These are phyloP conservation scores for Gibbula magus DNA, from an alignment of 2,888 invertebrate genomes.

Conservation along the genomic window DNA sequence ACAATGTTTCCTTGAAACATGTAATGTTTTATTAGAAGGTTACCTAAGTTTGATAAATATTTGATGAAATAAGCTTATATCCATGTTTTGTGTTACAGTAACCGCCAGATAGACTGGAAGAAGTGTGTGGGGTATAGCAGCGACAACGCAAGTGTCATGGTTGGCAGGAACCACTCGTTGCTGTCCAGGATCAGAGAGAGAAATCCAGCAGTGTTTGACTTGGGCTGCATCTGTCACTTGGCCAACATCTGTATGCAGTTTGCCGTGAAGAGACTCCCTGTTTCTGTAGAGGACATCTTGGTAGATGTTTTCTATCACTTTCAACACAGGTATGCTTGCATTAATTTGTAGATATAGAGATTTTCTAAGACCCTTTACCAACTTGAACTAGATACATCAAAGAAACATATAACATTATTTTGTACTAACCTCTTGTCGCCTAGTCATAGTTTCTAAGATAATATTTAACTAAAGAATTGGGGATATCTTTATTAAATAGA, in stretches of 20 bases:
- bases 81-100: background rate
- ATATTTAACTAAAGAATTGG: no score
- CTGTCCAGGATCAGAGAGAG: slow-evolving; percentile 12
- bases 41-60: no score
- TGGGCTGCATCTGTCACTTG: slow-evolving; percentile 13
- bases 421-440: no score
- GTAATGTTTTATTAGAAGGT: no score
- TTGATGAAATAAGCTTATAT: no score
- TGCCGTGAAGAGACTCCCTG: background rate
- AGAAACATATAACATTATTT: background rate
- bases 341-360: no score
- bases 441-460: no score
- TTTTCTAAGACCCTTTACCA: no score
- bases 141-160: background rate
- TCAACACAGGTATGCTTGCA: background rate
- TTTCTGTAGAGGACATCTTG: background rate
- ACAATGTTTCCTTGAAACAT: no score
- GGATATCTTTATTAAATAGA: no score
- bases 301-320: background rate
- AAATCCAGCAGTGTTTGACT: background rate
- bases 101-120: background rate
- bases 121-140: background rate
- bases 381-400: no score
- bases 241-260: background rate
- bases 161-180: background rate